Evolutionary conservation across 2,888 invertebrate species (phyloP).

Genomic region (Philopedon plagiatum): DNA sequence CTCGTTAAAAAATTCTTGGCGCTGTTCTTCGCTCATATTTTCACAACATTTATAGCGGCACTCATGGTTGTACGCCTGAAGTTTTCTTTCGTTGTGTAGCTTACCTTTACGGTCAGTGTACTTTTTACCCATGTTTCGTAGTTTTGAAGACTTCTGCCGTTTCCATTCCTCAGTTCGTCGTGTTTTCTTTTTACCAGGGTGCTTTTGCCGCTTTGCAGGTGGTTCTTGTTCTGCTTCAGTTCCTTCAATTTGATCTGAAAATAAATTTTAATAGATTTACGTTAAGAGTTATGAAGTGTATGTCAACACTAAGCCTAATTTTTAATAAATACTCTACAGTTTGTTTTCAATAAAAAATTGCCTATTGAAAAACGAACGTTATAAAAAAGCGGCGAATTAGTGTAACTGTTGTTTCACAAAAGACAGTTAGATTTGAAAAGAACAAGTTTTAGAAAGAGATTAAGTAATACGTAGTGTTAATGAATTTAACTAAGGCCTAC

Average conservation of each 20-base stretch:
- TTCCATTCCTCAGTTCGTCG: neutral
- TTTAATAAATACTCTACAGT: neutral
- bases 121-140: neutral
- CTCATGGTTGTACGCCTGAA: neutral
- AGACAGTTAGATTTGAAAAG: neutral
- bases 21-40: neutral
- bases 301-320: neutral
- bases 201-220: neutral
- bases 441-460: neutral
- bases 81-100: neutral
- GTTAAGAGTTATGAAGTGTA: neutral
- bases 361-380: neutral
- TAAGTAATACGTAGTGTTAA: neutral
- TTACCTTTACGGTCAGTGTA: neutral
- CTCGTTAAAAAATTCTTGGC: conserved; percentile 6
- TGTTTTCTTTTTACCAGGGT: neutral
- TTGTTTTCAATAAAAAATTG: neutral
- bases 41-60: neutral
- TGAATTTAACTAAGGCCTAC: neutral
- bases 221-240: no score
- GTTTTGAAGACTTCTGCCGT: no score
- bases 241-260: no score
- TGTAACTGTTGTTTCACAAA: neutral
- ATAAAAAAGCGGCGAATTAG: neutral
- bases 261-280: no score